phyloP scores from a whole-genome alignment of 2,888 invertebrate species.

The Drosophila atripex region DNA sequence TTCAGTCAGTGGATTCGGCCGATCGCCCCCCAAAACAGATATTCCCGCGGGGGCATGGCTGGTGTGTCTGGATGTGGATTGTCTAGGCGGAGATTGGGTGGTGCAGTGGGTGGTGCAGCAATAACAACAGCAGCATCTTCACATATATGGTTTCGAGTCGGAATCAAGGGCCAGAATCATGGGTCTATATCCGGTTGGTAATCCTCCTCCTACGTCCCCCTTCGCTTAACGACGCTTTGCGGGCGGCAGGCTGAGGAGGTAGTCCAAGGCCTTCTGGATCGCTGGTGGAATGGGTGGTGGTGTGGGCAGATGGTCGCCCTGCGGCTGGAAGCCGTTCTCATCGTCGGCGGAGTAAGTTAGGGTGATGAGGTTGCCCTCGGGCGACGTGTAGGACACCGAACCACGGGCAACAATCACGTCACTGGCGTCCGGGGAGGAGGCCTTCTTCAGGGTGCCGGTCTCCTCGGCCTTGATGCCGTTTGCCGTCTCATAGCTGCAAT shows the following conservation, averaged over 20 bases:
- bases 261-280: slow-evolving; percentile 90
- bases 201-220: background rate
- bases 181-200: slow-evolving; percentile 32
- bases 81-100: slow-evolving; percentile 22
- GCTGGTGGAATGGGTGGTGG: slow-evolving; percentile 91
- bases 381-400: slow-evolving; percentile 88
- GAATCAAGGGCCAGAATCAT: slow-evolving; percentile 40
- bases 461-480: slow-evolving; percentile 93
- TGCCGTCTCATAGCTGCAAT: slow-evolving; percentile 89
- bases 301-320: slow-evolving; percentile 89
- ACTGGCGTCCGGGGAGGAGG: slow-evolving; percentile 87
- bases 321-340: slow-evolving; percentile 86
- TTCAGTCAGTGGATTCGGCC: slow-evolving; percentile 68
- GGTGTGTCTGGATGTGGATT: slow-evolving; percentile 40
- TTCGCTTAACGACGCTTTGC: slow-evolving; percentile 78
- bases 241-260: slow-evolving; percentile 87
- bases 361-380: slow-evolving; percentile 88
- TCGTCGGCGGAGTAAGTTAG: slow-evolving; percentile 90
- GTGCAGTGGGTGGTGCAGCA: slow-evolving; percentile 20
- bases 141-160: slow-evolving; percentile 47
- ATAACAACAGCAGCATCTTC: slow-evolving; percentile 60
- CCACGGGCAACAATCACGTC: slow-evolving; percentile 89
- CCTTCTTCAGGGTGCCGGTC: slow-evolving; percentile 90
- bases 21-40: slow-evolving; percentile 4
- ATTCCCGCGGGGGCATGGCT: slow-evolving; percentile 10